phyloP scores from a whole-genome alignment of 2,888 invertebrate genomes.

The Plebejus melissa region DNA sequence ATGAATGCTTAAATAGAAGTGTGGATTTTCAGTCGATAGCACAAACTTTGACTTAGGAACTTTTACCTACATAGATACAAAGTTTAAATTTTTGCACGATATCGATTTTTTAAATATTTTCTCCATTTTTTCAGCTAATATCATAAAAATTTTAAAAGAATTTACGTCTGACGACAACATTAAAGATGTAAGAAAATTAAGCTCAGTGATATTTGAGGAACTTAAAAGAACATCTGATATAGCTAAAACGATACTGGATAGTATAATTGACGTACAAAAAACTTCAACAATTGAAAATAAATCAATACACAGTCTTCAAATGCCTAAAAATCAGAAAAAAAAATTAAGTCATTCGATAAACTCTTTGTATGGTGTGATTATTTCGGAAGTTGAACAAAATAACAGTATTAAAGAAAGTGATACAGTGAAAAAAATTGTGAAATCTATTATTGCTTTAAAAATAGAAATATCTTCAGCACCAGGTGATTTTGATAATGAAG shows the following conservation, averaged over 20 bases:
- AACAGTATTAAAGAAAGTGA: not conserved
- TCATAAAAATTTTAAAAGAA: slow-evolving; percentile 2
- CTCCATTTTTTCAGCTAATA: not conserved
- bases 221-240: not conserved
- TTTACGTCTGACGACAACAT: not conserved
- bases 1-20: too few species aligned
- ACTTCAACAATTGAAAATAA: not conserved
- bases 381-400: slow-evolving; percentile 10
- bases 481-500: not conserved
- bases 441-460: slow-evolving; percentile 11
- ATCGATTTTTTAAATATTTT: not conserved
- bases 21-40: too few species aligned
- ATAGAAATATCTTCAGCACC: slow-evolving; percentile 8
- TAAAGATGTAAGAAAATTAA: not conserved
- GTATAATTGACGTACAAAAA: not conserved
- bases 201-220: not conserved
- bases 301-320: not conserved
- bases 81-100: not conserved
- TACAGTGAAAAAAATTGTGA: slow-evolving; percentile 6
- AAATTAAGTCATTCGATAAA: not conserved
- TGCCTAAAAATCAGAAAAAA: not conserved
- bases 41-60: too few species aligned
- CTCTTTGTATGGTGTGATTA: not conserved
- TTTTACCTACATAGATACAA: too few species aligned
- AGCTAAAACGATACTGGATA: not conserved